Evolutionary conservation across 2,888 invertebrate genomes (phyloP).

Genomic region (Portevinia maculata): DNA sequence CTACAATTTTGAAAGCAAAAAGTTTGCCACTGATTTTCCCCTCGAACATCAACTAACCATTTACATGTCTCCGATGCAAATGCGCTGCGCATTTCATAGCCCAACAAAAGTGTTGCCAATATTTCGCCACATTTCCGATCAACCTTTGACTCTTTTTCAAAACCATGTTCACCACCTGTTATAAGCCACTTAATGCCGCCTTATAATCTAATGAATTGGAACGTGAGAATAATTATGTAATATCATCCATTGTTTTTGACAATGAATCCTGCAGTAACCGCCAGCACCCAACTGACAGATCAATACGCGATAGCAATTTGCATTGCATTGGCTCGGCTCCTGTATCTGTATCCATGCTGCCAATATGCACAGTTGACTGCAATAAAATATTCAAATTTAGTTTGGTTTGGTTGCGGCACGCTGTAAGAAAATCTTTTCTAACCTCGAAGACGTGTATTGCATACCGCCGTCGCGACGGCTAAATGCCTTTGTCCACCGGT

Average conservation of each 20-base stretch:
- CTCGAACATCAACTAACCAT: too few species aligned
- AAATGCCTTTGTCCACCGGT: conserved; percentile 35
- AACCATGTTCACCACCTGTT: conserved; percentile 34
- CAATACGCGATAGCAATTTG: conserved; percentile 55
- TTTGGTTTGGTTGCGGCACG: conserved; percentile 24
- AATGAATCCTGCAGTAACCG: conserved; percentile 34
- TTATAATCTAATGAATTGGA: conserved; percentile 48
- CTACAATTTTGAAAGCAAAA: too few species aligned
- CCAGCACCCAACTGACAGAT: conserved; percentile 58
- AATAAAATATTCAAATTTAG: conserved; percentile 58
- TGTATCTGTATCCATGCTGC: conserved; percentile 21
- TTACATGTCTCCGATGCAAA: too few species aligned
- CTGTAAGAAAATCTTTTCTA: conserved; percentile 47
- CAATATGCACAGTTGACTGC: conserved; percentile 46
- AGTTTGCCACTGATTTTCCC: too few species aligned
- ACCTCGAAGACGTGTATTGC: conserved; percentile 39
- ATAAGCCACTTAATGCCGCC: too few species aligned
- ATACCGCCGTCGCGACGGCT: conserved; percentile 4
- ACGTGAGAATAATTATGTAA: conserved; percentile 63
- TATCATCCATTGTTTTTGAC: conserved; percentile 49
- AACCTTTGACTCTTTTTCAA: conserved; percentile 14
- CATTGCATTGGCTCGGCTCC: conserved; percentile 37
- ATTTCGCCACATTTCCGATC: conserved; percentile 6
- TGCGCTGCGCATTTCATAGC: too few species aligned
- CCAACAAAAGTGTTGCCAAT: too few species aligned